phyloP scores from a whole-genome alignment of 2,113 vertebrate genomes.

The Melozone crissalis region DNA sequence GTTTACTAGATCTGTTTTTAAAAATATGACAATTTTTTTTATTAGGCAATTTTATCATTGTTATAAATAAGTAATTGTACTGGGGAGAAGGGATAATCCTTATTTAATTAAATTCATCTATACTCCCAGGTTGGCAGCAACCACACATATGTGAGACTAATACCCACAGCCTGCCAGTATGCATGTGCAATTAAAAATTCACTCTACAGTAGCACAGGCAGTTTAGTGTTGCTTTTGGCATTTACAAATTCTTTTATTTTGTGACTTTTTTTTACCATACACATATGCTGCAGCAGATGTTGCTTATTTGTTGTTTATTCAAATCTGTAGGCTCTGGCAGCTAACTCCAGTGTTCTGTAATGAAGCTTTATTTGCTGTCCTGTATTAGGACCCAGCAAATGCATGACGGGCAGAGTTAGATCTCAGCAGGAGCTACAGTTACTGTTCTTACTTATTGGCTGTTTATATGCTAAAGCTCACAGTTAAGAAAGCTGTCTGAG shows the following conservation, averaged over 20 bases:
- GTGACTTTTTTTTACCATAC: conserved; percentile 84
- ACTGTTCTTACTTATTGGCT: conserved; percentile 73
- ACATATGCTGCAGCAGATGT: conserved; percentile 89
- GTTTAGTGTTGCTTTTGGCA: conserved; percentile 89
- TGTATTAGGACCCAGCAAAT: conserved; percentile 77
- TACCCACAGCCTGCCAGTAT: conserved; percentile 84
- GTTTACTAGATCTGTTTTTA: conserved; percentile 72
- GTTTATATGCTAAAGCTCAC: conserved; percentile 66
- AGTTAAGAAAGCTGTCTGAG: conserved; percentile 49
- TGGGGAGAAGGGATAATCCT: conserved; percentile 87
- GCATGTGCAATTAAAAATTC: conserved; percentile 88
- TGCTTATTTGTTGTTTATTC: conserved; percentile 89
- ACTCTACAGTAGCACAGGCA: conserved; percentile 85
- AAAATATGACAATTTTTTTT: conserved; percentile 79
- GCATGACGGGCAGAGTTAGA: conserved; percentile 66
- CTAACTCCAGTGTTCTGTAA: conserved; percentile 84
- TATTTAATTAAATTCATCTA: conserved; percentile 90
- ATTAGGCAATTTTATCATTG: conserved; percentile 86
- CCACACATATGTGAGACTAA: conserved; percentile 87
- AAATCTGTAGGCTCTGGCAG: conserved; percentile 86
- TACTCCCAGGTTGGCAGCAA: conserved; percentile 87
- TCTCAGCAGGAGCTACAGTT: conserved; percentile 73
- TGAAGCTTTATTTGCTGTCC: conserved; percentile 82
- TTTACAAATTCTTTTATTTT: conserved; percentile 90
- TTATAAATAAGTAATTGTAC: conserved; percentile 90